Evolutionary conservation across 2,113 vertebrate genomes (phyloP), one percentile per base, ranked within the genome.

Genomic region (Rhizomys pruinosus): DNA sequence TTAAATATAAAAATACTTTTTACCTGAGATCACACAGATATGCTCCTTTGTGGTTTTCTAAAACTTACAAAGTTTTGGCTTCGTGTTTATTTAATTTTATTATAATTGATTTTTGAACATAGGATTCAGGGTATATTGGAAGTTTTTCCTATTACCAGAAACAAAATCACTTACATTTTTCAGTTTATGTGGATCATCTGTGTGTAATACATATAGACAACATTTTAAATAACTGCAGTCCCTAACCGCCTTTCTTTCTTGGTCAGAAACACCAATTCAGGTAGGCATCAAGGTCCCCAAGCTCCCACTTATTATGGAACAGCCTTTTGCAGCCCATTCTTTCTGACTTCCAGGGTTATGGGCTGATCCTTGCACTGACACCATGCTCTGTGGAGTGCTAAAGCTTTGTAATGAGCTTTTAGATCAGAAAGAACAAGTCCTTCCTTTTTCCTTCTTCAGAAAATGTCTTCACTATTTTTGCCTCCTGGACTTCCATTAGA

Each of bases 191-290:
- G n/a, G n/a, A n/a, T n/a, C n/a, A 71, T 66, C 23, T 63, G 1
- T 37, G 9, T 74, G 20, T 52, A 42, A 27, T 39, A 39, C 25
- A 66, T 34, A 79, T 10, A 22, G 34, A 19, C 94, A 69, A 52
- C 87, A 59, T 37, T 92, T 93, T 17, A 92, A 79, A 37, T 64
- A 73, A 90, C 16, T 22, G 22, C 42, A 63, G 39, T 94, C 81
- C 39, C 12, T 90, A 69, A 91, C 34, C 32, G 44, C 44, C 16
- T 72, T 73, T 89, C 61, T 15, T 73, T 52, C 44, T 55, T 76
- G 37, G 39, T 85, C 13, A 0, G 37, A 9, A 92, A 84, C 25
- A 25, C 9, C 69, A 73, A 52, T 69, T 87, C 55, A 79, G 8
- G 77, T 72, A 68, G 32, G 2, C 63, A 72, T 13, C 11, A 73